A percentile compares a stretch with the other conserved stretches of the same genome.
These are phyloP conservation scores for Cyaniris semiargus DNA, from an alignment of 2,888 invertebrate genomes.

Conservation along the genomic window DNA sequence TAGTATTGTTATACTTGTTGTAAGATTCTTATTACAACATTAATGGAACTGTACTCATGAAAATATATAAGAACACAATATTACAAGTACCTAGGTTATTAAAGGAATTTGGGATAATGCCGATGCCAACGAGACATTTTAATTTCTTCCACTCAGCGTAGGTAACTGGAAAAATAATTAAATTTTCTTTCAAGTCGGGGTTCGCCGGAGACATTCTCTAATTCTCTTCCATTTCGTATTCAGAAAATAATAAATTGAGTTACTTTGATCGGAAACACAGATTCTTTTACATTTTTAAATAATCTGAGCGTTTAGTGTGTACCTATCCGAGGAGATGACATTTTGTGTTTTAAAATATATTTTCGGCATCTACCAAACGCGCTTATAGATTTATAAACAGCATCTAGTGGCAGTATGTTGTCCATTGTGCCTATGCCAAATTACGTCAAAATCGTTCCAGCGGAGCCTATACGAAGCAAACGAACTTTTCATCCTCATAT, in stretches of 20 bases:
- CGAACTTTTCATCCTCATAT: no score
- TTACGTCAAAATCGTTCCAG: no score
- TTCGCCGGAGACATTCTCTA: slow-evolving; percentile 3
- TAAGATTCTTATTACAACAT: no score
- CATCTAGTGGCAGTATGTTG: no score
- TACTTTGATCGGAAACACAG: slow-evolving; percentile 21
- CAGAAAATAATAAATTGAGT: slow-evolving; percentile 29
- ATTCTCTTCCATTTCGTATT: slow-evolving; percentile 29
- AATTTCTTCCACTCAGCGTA: background rate
- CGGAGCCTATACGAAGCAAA: no score
- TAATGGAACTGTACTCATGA: background rate
- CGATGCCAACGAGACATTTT: background rate
- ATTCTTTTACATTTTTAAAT: slow-evolving; percentile 6
- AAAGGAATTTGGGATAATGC: background rate
- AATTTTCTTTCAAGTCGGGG: slow-evolving; percentile 15
- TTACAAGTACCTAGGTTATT: background rate
- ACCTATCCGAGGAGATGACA: no score
- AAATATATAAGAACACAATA: background rate
- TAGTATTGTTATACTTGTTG: no score
- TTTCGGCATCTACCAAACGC: background rate
- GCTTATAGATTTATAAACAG: no score
- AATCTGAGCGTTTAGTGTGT: background rate
- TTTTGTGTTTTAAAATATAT: no score
- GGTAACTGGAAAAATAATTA: slow-evolving; percentile 30
- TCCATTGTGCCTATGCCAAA: no score